These are phyloP conservation scores for Thryonomys swinderianus DNA, from an alignment of 2,113 vertebrate genomes.

Conservation along the genomic window DNA sequence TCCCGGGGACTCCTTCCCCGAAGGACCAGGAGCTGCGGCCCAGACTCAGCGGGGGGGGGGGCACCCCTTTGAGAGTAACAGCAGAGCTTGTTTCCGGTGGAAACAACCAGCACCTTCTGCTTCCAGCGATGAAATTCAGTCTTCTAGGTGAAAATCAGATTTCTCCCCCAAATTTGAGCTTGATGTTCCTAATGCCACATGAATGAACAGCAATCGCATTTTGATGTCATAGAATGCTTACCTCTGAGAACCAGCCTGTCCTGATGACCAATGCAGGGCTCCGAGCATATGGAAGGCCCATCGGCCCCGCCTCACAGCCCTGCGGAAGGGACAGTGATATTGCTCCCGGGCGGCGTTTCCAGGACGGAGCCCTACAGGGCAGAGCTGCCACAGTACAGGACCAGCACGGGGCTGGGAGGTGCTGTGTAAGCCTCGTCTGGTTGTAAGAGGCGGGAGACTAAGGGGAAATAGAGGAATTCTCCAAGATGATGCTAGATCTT, in stretches of 20 bases:
- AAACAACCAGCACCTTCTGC: neutral
- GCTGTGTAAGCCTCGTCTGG: neutral
- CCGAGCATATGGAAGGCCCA: neutral
- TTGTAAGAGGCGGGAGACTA: neutral
- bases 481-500: neutral
- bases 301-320: neutral
- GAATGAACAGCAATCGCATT: neutral
- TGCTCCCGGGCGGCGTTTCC: too few species aligned
- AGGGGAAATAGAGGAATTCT: neutral
- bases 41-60: neutral
- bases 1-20: neutral
- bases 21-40: too few species aligned
- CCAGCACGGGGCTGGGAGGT: neutral
- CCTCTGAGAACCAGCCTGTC: too few species aligned
- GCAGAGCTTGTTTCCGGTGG: neutral
- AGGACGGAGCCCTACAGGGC: too few species aligned
- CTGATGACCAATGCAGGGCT: accelerated
- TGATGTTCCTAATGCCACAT: neutral
- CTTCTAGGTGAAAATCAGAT: neutral
- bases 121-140: neutral
- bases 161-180: neutral
- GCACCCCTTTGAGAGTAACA: accelerated
- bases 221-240: neutral
- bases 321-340: neutral
- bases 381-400: too few species aligned